Evolutionary conservation across 2,113 vertebrate species (phyloP).

Genomic region (Dasyprocta punctata): DNA sequence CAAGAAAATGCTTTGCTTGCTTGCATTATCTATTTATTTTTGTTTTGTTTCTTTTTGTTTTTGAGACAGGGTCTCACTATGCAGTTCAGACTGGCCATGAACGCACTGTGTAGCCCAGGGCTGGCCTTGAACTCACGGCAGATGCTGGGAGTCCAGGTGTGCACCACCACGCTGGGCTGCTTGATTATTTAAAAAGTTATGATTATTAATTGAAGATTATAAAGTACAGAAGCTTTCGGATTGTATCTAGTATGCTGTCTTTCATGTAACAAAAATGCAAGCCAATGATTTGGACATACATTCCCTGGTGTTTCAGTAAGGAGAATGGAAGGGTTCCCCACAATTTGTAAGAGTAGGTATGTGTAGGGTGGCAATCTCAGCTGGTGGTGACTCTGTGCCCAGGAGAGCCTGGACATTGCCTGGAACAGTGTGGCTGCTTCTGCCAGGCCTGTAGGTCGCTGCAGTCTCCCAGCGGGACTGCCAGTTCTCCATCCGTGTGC

Average conservation of each 20-base stretch:
- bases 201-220: background rate
- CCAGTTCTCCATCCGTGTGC: background rate
- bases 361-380: background rate
- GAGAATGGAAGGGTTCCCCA: constrained; percentile 22
- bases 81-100: background rate
- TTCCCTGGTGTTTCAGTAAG: background rate
- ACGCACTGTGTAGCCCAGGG: no score
- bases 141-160: background rate
- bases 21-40: background rate
- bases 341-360: background rate
- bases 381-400: background rate
- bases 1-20: background rate
- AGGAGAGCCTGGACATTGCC: background rate
- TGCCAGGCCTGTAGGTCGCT: background rate
- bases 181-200: constrained; percentile 5
- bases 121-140: no score
- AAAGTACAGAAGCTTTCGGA: background rate
- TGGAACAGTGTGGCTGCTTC: background rate
- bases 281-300: background rate
- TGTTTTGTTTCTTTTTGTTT: no score
- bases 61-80: background rate
- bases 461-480: background rate
- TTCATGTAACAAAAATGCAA: background rate
- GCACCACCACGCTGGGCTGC: background rate
- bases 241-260: background rate